Base-by-base conservation (phyloP, 92 coral and sea anemone species). In the Porites lobata region DNA sequence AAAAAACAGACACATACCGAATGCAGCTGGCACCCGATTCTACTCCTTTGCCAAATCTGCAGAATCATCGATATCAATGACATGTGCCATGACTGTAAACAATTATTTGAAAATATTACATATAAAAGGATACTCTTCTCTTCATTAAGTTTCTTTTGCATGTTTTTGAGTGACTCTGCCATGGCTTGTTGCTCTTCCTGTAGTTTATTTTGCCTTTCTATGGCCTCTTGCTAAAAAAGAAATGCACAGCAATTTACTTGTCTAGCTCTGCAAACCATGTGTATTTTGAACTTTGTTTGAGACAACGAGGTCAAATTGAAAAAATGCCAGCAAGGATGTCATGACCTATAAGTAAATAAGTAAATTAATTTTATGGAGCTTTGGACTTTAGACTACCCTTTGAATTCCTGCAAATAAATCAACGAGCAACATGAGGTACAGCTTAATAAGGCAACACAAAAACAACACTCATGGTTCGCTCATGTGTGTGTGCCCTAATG, bases 91-190 rank as follows among this genome's bases (percentile, higher is more conserved):
- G 47, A 38, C 63, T 58, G 63, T 58, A 58, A 58, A 58, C 8
- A 7, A 3, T 9, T 17, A 58, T 58, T 38, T 38, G 47, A 38
- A 38, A 38, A 3, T 38, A 38, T 71, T 21, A 18, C 10, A 6
- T 12, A 18, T 11, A 20, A 9, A 84, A 78, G 88, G 99, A 96
- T 96, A 96, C 98, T 91, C 82, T 83, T 96, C 75, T 94, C 98
- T 64, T 95, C 98, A 61, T 89, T 92, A 3, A 95, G 74, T 82
- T 88, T 97, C 72, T 95, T 97, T 82, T 97, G 99, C 70, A 94
- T 82, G 47, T 80, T 92, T 64, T 91, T 97, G 87, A 97, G 78
- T 29, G 97, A 83, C 76, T 97, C 99, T 10, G 98, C 99, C 99
- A 97, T 95, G 76, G 96, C 89, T 29, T 85, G 82, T 72, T 95